These are phyloP conservation scores for Entomobrya proxima DNA, from an alignment of 2,888 invertebrate species.

Conservation along the genomic window DNA sequence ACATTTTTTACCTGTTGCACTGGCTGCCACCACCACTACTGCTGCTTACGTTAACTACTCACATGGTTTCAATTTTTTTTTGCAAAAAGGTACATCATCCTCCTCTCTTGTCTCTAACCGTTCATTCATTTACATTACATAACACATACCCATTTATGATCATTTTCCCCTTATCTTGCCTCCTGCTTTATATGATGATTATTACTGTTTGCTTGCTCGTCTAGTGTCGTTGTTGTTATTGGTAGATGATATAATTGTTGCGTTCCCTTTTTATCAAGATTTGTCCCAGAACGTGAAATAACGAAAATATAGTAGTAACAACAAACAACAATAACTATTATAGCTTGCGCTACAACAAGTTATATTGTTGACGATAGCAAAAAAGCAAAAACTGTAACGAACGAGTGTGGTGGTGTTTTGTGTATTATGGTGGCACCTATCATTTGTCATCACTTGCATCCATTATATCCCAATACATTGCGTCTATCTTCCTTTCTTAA, in stretches of 20 bases:
- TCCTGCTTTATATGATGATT: constrained; percentile 31
- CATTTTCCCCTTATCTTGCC: constrained; percentile 49
- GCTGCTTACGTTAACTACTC: constrained; percentile 15
- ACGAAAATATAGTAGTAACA: constrained; percentile 8
- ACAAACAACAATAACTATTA: not conserved
- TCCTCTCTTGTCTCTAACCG: not conserved
- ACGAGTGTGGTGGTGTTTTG: not conserved
- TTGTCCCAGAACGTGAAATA: constrained; percentile 51
- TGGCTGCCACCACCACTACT: not conserved
- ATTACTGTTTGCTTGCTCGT: constrained; percentile 10
- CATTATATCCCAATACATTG: not conserved
- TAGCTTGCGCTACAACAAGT: not conserved
- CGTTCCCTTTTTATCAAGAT: constrained; percentile 64
- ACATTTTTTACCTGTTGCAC: not conserved
- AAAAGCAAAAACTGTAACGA: constrained; percentile 18
- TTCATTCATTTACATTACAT: constrained; percentile 65
- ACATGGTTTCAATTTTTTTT: constrained; percentile 28
- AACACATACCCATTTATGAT: constrained; percentile 57
- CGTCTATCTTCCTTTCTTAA: not conserved
- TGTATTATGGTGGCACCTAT: constrained; percentile 18
- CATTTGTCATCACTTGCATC: constrained; percentile 34
- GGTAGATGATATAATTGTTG: constrained; percentile 63
- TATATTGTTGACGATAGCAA: not conserved
- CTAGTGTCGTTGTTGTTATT: constrained; percentile 12
- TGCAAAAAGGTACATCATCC: constrained; percentile 40